Evolutionary conservation across 2,888 invertebrate species (phyloP).

Genomic region (Byasa hedistus): DNA sequence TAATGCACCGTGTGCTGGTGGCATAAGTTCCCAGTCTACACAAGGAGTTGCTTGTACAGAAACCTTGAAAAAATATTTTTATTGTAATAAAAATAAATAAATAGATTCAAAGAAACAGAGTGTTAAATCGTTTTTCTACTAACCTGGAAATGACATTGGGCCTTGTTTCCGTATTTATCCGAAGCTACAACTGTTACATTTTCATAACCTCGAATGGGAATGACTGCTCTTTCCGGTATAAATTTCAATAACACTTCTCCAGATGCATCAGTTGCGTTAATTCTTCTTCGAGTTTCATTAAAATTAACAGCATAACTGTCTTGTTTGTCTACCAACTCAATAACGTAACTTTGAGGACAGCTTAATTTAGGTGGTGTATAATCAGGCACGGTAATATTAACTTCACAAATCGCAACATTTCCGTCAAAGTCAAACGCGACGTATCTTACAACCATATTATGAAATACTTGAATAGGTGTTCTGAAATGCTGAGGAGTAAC

Average conservation of each 20-base stretch:
- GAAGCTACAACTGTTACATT: slow-evolving; percentile 94
- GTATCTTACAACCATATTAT: slow-evolving; percentile 95
- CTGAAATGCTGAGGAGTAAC: slow-evolving; percentile 95
- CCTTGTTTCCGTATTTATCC: slow-evolving; percentile 92
- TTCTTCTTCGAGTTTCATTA: slow-evolving; percentile 91
- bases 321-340: slow-evolving; percentile 93
- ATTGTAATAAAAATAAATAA: neutral
- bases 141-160: slow-evolving; percentile 95
- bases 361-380: slow-evolving; percentile 93
- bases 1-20: slow-evolving; percentile 92
- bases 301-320: slow-evolving; percentile 95
- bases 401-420: slow-evolving; percentile 97
- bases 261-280: slow-evolving; percentile 92
- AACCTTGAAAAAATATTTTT: slow-evolving; percentile 67
- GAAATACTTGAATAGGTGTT: slow-evolving; percentile 92
- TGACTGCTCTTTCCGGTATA: slow-evolving; percentile 90
- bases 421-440: slow-evolving; percentile 98
- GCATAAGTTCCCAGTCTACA: slow-evolving; percentile 95
- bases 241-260: slow-evolving; percentile 92
- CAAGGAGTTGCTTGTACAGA: slow-evolving; percentile 96
- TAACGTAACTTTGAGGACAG: slow-evolving; percentile 96
- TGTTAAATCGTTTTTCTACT: slow-evolving; percentile 30
- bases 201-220: slow-evolving; percentile 92
- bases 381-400: slow-evolving; percentile 96
- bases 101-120: neutral